Evolutionary conservation across 2,113 vertebrate genomes (phyloP).

Genomic region (Caranx melampygus): DNA sequence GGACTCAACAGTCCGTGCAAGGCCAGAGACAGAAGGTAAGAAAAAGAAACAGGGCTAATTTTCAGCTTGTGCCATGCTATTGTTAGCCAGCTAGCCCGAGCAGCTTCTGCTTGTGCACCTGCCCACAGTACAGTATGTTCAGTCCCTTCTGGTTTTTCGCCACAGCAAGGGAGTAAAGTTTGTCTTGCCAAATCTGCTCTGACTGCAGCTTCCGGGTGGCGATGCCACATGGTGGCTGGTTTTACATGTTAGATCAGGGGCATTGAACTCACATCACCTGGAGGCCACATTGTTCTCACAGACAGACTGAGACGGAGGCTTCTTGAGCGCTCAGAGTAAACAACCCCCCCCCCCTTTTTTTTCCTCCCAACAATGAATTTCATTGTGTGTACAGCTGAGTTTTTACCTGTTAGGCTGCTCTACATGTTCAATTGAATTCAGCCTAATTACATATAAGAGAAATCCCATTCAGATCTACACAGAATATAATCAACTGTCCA

Average conservation of each 20-base stretch:
- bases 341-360: too few relatives aligned
- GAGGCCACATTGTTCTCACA: background rate
- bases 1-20: constrained; percentile 1
- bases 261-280: background rate
- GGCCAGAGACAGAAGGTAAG: constrained; percentile 37
- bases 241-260: background rate
- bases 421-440: background rate
- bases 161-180: constrained; percentile 9
- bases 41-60: constrained; percentile 14
- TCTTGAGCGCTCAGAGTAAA: background rate
- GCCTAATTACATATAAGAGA: background rate
- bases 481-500: background rate
- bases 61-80: constrained; percentile 22
- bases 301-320: too few relatives aligned
- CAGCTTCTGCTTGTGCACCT: constrained; percentile 49
- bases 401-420: background rate
- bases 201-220: background rate
- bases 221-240: rapidly evolving
- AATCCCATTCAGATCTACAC: background rate
- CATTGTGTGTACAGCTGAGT: background rate
- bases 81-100: constrained; percentile 39
- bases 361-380: too few relatives aligned
- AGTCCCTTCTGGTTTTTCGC: constrained; percentile 17
- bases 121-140: constrained; percentile 46
- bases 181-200: constrained; percentile 16